These are phyloP conservation scores for Acropora yongei DNA, from an alignment of 64 coral and sea anemone genomes.

Conservation along the genomic window DNA sequence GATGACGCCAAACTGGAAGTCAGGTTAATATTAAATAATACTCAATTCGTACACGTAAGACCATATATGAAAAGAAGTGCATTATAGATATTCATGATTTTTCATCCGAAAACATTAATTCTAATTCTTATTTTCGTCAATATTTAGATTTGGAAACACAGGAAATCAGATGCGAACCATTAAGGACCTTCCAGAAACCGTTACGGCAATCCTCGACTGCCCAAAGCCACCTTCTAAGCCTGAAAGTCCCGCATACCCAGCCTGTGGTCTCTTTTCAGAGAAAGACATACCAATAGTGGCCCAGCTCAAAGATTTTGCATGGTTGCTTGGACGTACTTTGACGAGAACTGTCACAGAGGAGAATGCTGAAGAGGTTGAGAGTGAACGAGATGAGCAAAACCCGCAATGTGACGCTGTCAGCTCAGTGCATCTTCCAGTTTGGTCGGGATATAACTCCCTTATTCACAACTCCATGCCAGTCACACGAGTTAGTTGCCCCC, in stretches of 20 bases:
- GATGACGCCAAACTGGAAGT: slow-evolving; percentile 44
- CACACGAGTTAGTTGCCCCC: slow-evolving; percentile 35
- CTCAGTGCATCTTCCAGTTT: slow-evolving; percentile 40
- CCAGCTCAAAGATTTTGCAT: slow-evolving; percentile 17
- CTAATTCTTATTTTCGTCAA: background rate
- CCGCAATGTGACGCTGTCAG: slow-evolving; percentile 1
- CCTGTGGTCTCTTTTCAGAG: slow-evolving; percentile 8
- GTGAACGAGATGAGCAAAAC: slow-evolving; percentile 1
- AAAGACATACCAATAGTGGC: slow-evolving; percentile 1
- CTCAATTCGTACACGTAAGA: background rate
- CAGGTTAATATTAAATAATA: slow-evolving; percentile 15
- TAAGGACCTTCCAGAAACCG: slow-evolving; percentile 20
- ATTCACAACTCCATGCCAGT: slow-evolving; percentile 34
- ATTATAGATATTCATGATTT: background rate
- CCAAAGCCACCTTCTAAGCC: slow-evolving; percentile 37
- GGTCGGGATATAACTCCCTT: slow-evolving; percentile 63
- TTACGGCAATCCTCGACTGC: slow-evolving; percentile 30
- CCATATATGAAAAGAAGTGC: background rate
- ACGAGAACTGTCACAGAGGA: background rate
- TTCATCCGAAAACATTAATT: background rate
- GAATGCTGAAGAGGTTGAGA: background rate
- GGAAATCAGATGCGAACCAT: slow-evolving; percentile 12
- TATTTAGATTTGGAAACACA: slow-evolving; percentile 1
- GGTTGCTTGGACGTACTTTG: slow-evolving; percentile 35
- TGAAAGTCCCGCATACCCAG: slow-evolving; percentile 19